phyloP scores from a whole-genome alignment of 2,888 invertebrate genomes.

The Craniophora ligustri region DNA sequence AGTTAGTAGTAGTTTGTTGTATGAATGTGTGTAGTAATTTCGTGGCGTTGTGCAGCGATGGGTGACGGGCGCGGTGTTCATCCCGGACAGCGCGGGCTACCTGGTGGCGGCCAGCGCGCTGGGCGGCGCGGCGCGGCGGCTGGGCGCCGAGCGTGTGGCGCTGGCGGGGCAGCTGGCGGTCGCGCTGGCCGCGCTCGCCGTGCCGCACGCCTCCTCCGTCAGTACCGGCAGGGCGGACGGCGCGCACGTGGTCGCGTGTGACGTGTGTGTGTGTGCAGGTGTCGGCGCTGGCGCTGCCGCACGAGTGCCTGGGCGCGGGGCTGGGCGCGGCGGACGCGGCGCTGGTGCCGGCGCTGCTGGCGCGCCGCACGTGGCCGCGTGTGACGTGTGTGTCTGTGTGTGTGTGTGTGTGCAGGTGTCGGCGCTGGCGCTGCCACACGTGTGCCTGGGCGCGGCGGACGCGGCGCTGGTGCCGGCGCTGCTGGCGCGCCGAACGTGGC shows the following conservation, averaged over 20 bases:
- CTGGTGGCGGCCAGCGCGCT: conserved; percentile 69
- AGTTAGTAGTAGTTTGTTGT: too few species aligned
- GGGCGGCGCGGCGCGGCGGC: conserved; percentile 65
- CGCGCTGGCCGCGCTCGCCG: conserved; percentile 69
- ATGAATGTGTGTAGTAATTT: too few species aligned
- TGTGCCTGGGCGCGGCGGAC: conserved; percentile 76
- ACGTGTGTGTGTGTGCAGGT: background rate
- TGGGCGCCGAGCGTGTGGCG: conserved; percentile 74
- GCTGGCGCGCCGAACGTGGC: conserved; percentile 70
- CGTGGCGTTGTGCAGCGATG: conserved; percentile 64
- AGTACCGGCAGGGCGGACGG: conserved; percentile 1
- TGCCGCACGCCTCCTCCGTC: conserved; percentile 69
- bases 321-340: conserved; percentile 80
- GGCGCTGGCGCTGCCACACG: conserved; percentile 80
- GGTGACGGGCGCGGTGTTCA: conserved; percentile 77
- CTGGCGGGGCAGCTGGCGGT: conserved; percentile 72
- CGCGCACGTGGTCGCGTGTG: too few species aligned
- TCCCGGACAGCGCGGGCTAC: conserved; percentile 82
- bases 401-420: conserved; percentile 67
- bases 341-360: conserved; percentile 78
- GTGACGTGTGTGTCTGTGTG: too few species aligned
- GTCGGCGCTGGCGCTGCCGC: conserved; percentile 70
- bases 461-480: conserved; percentile 82
- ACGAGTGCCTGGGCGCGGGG: conserved; percentile 77
- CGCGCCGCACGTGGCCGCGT: background rate